Evolutionary conservation across 2,113 vertebrate species (phyloP).

Genomic region (Phylloscopus whistleri): DNA sequence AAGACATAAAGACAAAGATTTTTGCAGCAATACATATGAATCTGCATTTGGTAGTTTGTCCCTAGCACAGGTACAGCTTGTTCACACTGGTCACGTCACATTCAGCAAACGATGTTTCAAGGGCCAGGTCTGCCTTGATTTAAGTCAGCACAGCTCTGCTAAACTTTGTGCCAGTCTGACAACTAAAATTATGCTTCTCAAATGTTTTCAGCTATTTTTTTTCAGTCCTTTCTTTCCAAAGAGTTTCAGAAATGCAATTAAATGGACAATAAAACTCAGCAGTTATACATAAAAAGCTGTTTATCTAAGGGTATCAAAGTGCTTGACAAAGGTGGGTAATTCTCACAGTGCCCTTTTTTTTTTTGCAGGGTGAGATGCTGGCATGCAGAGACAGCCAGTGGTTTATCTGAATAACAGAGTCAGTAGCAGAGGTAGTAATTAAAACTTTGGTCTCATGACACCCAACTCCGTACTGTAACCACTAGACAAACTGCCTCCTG

Average conservation of each 20-base stretch:
- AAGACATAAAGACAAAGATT: background rate
- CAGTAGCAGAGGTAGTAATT: slow-evolving; percentile 57
- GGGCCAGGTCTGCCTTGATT: background rate
- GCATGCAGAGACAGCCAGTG: slow-evolving; percentile 1
- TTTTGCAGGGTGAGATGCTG: slow-evolving; percentile 33
- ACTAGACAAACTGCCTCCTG: slow-evolving; percentile 56
- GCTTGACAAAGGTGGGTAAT: slow-evolving; percentile 41
- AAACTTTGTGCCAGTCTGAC: background rate
- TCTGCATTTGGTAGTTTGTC: background rate
- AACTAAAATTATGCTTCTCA: background rate
- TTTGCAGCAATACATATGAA: background rate
- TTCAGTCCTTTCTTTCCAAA: background rate
- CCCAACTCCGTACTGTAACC: slow-evolving; percentile 60
- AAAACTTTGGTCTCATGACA: slow-evolving; percentile 66
- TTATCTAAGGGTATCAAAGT: slow-evolving; percentile 44
- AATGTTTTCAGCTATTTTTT: background rate
- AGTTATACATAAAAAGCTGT: background rate
- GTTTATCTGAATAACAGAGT: slow-evolving; percentile 50
- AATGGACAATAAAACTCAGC: slow-evolving; percentile 4
- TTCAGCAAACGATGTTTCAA: background rate
- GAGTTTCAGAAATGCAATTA: slow-evolving; percentile 20
- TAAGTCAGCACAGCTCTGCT: background rate
- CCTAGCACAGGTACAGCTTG: background rate
- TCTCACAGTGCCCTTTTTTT: slow-evolving; percentile 26
- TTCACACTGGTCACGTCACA: background rate